Conservation (phyloP, 2,888 invertebrate species). For the Mactromeris polynyma region DNA sequence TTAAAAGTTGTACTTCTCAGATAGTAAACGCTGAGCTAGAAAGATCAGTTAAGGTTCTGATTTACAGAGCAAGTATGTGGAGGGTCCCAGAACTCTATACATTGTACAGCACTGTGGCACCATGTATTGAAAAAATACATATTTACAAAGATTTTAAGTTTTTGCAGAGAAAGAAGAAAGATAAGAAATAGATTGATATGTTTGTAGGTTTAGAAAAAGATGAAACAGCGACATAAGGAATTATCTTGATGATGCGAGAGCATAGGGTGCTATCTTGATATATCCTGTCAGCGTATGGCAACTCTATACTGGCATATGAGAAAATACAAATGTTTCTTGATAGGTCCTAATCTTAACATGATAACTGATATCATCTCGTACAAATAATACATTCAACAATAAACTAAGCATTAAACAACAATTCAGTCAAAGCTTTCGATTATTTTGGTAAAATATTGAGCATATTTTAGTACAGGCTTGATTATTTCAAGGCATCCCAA, state of each 20-base stretch:
- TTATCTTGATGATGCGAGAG: conserved; percentile 27
- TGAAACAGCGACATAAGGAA: conserved; percentile 18
- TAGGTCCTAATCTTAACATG: conserved; percentile 18
- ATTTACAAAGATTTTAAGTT: conserved; percentile 20
- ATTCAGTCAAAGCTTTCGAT: conserved; percentile 6
- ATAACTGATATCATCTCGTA: neutral
- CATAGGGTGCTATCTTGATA: conserved; percentile 21
- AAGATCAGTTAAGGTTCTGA: neutral
- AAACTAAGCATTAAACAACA: conserved; percentile 3
- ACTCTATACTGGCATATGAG: conserved; percentile 52
- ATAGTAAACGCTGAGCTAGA: neutral
- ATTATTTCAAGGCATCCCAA: neutral
- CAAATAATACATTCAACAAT: conserved; percentile 17
- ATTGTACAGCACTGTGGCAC: neutral
- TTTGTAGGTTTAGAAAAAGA: conserved; percentile 26
- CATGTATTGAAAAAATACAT: conserved; percentile 18
- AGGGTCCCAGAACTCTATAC: neutral
- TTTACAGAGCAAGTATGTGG: neutral
- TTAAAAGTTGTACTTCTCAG: neutral
- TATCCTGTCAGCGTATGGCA: conserved; percentile 51
- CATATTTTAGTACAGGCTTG: neutral
- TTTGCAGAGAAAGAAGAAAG: neutral
- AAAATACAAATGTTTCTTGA: conserved; percentile 56
- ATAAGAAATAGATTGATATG: conserved; percentile 18
- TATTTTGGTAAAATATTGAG: conserved; percentile 7